Evolutionary conservation across 1,140 invertebrate species (phyloP), one percentile per base, ranked within the genome.

Genomic region (Campoletis sonorensis): DNA sequence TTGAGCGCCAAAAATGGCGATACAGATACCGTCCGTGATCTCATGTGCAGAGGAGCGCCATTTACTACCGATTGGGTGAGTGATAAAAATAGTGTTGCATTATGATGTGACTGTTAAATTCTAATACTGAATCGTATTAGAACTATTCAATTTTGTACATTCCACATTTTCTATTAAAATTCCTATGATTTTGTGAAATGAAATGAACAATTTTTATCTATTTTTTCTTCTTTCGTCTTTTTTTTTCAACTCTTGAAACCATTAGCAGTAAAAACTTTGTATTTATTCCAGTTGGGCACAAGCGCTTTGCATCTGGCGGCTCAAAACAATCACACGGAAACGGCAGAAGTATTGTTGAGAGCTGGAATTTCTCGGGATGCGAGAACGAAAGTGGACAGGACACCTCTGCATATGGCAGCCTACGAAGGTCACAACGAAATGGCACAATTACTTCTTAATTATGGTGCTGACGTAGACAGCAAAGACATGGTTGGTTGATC

Each of bases 51-150:
- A 91, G 97, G 97, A 68, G 97, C 97, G 40, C 97, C 97, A 2
- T 98, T 98, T 86, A 97, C 96, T 0, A 96, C 97, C 21, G 97
- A 98, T 90, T 98, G 97, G 97, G 97, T 97, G 92, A 89, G 87
- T 86, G 67, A 33, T n/a, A 45, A 70, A 70, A 64, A 61, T 8
- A 64, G n/a, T 79, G 23, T 72, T 61, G 49, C 1, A 21, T n/a
- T n/a, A n/a, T n/a, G 7, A 33, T 7, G 30, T 33, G 5, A 45
- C 2, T 45, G 13, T 4, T 11, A 45, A 33, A 10, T 45, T 45
- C 8, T 45, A 13, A 45, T 11, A 45, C 40, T 3, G 1, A 45
- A 4, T 45, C 11, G 11, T 45, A 13, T 45, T 45, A 13, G 1
- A 45, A 45, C 13, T 5, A 45, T 45, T 45, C 13, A 58, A 75